A percentile compares a stretch with the other conserved stretches of the same genome.
These are phyloP conservation scores for Chirona hameri DNA, from an alignment of 2,888 invertebrate species.

Conservation along the genomic window DNA sequence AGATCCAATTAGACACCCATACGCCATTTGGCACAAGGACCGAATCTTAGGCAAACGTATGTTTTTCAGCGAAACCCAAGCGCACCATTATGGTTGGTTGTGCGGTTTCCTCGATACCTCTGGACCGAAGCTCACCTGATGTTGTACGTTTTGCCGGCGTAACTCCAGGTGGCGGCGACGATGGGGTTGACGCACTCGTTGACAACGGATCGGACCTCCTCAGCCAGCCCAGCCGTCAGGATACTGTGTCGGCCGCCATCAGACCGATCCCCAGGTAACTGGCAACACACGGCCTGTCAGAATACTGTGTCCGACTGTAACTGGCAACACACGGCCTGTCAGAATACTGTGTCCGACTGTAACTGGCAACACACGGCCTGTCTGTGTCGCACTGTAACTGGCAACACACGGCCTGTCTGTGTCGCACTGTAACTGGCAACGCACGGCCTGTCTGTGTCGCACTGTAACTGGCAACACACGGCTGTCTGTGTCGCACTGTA, in stretches of 20 bases:
- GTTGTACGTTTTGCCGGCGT: slow-evolving; percentile 67
- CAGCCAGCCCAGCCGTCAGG: slow-evolving; percentile 57
- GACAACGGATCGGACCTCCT: slow-evolving; percentile 50
- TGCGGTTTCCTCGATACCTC: no score
- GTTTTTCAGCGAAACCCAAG: no score
- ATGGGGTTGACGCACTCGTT: slow-evolving; percentile 79
- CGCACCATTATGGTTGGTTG: no score
- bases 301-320: background rate
- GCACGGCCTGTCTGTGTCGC: no score
- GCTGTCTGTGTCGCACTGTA: no score
- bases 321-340: background rate
- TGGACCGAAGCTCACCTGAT: slow-evolving; percentile 53
- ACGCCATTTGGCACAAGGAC: no score
- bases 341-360: background rate
- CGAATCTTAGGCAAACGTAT: no score
- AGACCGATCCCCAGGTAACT: slow-evolving; percentile 90
- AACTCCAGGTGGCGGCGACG: slow-evolving; percentile 66
- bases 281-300: slow-evolving; percentile 37
- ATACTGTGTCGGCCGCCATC: slow-evolving; percentile 80
- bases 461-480: no score
- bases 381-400: background rate
- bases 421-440: no score
- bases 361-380: background rate
- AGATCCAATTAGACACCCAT: no score
- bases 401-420: background rate